Percentiles rank a stretch among this genome's conserved stretches.
phyloP scores from a whole-genome alignment of 1,140 invertebrate genomes.

The Hypsibius dujardini region DNA sequence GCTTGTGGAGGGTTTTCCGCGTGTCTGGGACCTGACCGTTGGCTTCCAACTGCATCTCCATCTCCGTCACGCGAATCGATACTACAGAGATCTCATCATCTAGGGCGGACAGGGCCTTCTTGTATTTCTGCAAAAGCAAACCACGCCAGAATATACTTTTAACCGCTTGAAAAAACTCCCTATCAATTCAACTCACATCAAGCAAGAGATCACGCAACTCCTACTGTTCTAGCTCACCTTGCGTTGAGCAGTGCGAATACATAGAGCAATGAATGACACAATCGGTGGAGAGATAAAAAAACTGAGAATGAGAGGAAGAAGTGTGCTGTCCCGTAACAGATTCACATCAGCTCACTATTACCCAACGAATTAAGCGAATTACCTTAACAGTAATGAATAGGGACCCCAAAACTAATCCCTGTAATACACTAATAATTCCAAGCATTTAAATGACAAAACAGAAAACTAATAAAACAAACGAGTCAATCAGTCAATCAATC shows the following conservation, averaged over 20 bases:
- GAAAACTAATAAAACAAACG: no score
- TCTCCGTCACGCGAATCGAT: background rate
- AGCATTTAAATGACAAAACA: no score
- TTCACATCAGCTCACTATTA: no score
- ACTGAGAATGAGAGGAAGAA: background rate
- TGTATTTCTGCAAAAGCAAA: background rate
- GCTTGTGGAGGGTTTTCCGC: background rate
- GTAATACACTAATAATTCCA: no score
- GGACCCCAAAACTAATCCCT: no score
- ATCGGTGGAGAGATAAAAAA: background rate
- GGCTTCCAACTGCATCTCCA: background rate
- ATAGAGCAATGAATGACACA: background rate
- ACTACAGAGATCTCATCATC: conserved; percentile 9
- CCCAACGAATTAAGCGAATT: no score
- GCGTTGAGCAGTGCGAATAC: background rate
- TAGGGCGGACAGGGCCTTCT: conserved; percentile 1
- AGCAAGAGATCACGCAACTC: background rate
- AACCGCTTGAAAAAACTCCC: background rate
- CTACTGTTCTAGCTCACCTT: background rate
- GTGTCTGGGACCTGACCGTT: background rate
- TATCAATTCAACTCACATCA: background rate
- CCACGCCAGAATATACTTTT: background rate
- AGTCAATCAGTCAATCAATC: no score
- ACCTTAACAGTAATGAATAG: no score
- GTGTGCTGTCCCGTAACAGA: no score